A percentile compares a stretch with the other conserved stretches of the same genome.
Conservation (phyloP, 2,888 invertebrate species). For the Microctonus aethiopoides region DNA sequence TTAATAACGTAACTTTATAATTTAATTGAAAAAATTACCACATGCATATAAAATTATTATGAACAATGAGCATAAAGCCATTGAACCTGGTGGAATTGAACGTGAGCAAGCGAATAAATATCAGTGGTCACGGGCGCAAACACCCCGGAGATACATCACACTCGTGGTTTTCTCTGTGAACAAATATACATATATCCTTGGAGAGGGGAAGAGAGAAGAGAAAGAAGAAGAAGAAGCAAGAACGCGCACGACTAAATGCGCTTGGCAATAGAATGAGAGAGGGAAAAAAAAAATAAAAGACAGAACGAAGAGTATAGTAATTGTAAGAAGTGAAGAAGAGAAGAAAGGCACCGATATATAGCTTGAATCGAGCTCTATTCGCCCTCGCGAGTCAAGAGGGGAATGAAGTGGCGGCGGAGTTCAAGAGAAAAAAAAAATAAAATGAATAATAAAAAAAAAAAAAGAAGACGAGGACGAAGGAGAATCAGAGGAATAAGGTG, state of each 20-base stretch:
- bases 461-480: constrained; percentile 16
- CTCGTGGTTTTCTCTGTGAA: constrained; percentile 26
- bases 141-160: constrained; percentile 35
- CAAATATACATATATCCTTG: constrained; percentile 43
- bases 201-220: not conserved
- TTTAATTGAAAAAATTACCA: too few relatives aligned
- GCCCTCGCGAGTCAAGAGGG: not conserved
- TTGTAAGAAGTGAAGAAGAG: constrained; percentile 13
- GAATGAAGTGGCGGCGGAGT: constrained; percentile 14
- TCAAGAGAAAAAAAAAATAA: constrained; percentile 9
- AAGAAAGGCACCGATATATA: constrained; percentile 18
- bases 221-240: too few relatives aligned
- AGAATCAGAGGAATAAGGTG: constrained; percentile 40
- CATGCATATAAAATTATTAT: not conserved
- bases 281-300: constrained; percentile 47
- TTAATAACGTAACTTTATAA: too few relatives aligned
- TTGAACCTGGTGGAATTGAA: constrained; percentile 30
- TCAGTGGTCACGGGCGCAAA: constrained; percentile 31
- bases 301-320: constrained; percentile 32
- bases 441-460: constrained; percentile 24
- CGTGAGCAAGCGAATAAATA: constrained; percentile 31
- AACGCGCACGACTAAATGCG: constrained; percentile 23
- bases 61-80: constrained; percentile 23
- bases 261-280: constrained; percentile 38
- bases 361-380: constrained; percentile 26